Evolutionary conservation across 2,888 invertebrate species (phyloP).

Genomic region (Caenorhabditis imperialis): DNA sequence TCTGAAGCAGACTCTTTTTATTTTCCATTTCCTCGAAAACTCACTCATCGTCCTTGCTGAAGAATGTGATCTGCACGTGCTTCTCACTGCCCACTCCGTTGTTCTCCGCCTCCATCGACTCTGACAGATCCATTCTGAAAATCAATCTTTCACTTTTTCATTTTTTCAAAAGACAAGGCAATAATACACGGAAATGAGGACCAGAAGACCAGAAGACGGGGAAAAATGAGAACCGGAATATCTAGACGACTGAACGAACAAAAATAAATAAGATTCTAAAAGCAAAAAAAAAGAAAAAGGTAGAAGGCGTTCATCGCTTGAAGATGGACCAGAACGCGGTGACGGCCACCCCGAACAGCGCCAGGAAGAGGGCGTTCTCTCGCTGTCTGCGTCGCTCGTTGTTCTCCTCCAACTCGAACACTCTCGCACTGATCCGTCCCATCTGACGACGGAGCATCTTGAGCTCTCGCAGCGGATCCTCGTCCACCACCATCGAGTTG

Average conservation of each 20-base stretch:
- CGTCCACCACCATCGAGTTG: slow-evolving; percentile 52
- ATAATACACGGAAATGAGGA: not conserved
- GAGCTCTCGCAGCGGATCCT: slow-evolving; percentile 53
- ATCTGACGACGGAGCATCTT: slow-evolving; percentile 46
- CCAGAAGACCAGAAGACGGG: not conserved
- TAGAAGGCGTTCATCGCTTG: slow-evolving; percentile 14
- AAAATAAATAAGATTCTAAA: slow-evolving; percentile 1
- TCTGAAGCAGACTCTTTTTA: slow-evolving; percentile 12
- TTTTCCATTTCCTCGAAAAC: slow-evolving; percentile 15
- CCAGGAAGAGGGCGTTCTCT: slow-evolving; percentile 28
- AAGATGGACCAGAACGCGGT: slow-evolving; percentile 37
- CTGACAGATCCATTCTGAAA: slow-evolving; percentile 10
- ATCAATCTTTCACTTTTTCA: slow-evolving; percentile 10
- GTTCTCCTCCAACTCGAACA: slow-evolving; percentile 43
- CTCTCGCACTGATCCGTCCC: slow-evolving; percentile 33
- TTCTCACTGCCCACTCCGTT: slow-evolving; percentile 31
- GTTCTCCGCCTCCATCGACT: slow-evolving; percentile 26
- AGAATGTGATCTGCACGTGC: slow-evolving; percentile 63
- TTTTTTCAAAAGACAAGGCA: not conserved
- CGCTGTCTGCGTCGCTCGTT: slow-evolving; percentile 38
- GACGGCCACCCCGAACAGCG: slow-evolving; percentile 39
- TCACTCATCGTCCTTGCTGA: slow-evolving; percentile 55
- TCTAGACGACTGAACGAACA: slow-evolving; percentile 2
- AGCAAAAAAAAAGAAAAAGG: slow-evolving; percentile 7
- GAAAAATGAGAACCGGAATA: not conserved